phyloP scores from a whole-genome alignment of 2,888 invertebrate species.

The Halictus ligatus region DNA sequence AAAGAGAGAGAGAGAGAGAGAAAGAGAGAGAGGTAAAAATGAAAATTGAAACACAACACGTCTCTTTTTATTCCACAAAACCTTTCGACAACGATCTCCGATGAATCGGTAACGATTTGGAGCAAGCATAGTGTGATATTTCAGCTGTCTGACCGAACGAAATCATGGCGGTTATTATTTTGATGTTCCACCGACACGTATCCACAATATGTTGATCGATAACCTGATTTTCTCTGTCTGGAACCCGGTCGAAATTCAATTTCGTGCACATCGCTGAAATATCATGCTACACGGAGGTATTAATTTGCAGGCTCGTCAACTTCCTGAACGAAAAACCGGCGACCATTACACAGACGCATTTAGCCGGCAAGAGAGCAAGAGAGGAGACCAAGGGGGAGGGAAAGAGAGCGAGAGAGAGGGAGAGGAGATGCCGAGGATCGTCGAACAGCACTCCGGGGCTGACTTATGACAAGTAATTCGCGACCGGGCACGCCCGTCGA shows the following conservation, averaged over 20 bases:
- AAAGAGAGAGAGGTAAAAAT: not conserved
- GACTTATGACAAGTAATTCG: conserved; percentile 73
- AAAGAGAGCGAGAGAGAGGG: not conserved
- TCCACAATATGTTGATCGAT: not conserved
- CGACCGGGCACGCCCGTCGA: conserved; percentile 68
- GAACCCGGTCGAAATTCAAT: not conserved
- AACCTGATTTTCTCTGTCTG: not conserved
- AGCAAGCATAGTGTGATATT: not conserved
- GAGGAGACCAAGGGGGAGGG: not conserved
- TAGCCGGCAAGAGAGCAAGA: not conserved
- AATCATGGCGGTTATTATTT: not conserved
- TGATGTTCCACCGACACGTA: not conserved
- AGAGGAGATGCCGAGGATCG: not conserved
- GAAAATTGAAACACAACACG: not conserved
- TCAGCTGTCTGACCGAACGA: not conserved
- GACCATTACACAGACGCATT: conserved; percentile 37
- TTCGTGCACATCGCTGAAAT: not conserved
- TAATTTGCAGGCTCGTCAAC: conserved; percentile 66
- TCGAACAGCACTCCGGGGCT: conserved; percentile 33
- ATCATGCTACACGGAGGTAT: conserved; percentile 28
- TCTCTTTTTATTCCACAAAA: conserved; percentile 21
- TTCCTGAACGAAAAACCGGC: conserved; percentile 51
- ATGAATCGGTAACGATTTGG: conserved; percentile 13
- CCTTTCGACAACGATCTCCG: conserved; percentile 32
- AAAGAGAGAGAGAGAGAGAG: not conserved